Percentiles rank a stretch among this genome's conserved stretches.
Conservation (phyloP, 2,113 vertebrate species). For the Uropsilus gracilis region DNA sequence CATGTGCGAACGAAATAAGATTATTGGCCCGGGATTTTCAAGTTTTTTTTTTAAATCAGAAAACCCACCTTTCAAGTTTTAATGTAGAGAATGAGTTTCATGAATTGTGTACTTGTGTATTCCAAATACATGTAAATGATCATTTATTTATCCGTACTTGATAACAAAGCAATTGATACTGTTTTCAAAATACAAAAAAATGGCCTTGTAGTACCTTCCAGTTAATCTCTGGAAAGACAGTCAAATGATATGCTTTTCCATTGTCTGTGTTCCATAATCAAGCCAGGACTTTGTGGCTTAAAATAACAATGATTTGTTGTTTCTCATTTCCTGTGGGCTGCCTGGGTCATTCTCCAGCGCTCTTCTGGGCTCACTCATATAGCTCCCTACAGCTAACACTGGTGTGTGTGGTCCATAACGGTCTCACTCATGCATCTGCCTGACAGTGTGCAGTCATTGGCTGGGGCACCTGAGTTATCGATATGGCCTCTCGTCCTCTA, state of each 20-base stretch:
- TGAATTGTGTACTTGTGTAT: not conserved
- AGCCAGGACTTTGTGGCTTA: not conserved
- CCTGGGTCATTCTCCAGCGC: not conserved
- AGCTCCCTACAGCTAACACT: not conserved
- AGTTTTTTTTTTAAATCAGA: not conserved
- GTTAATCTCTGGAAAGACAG: not conserved
- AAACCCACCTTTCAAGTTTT: not conserved
- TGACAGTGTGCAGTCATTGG: not conserved
- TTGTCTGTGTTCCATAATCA: rapidly evolving
- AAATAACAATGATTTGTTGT: not conserved
- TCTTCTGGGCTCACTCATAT: not conserved
- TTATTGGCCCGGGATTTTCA: not conserved
- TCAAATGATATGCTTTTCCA: not conserved
- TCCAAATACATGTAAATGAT: not conserved
- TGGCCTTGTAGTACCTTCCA: not conserved
- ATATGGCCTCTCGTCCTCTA: not conserved
- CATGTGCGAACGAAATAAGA: not conserved
- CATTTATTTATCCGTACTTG: not conserved
- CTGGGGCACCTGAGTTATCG: not conserved
- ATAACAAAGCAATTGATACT: not conserved
- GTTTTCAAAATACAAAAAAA: not conserved
- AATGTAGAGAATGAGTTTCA: not conserved
- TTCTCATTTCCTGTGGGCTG: not conserved
- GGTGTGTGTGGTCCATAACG: not conserved
- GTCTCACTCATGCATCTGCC: not conserved